These are phyloP conservation scores for Sapayoa aenigma DNA, from an alignment of 2,113 vertebrate species.

Conservation along the genomic window DNA sequence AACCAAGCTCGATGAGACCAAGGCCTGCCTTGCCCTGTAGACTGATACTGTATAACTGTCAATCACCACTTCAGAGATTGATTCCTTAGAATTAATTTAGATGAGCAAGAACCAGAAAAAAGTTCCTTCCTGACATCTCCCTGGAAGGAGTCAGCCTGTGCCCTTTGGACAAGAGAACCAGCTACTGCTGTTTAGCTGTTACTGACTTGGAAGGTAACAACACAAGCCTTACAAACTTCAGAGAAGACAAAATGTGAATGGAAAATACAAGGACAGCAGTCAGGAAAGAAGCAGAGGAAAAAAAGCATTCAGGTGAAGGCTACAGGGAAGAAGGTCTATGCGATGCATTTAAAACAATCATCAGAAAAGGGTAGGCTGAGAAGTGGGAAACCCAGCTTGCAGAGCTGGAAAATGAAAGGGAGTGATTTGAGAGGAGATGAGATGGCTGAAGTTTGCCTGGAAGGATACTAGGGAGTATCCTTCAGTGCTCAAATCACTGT, in stretches of 20 bases:
- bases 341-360: background rate
- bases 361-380: background rate
- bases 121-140: background rate
- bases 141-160: background rate
- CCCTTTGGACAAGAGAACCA: background rate
- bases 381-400: background rate
- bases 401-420: background rate
- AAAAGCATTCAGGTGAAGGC: background rate
- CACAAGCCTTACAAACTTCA: background rate
- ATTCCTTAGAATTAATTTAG: background rate
- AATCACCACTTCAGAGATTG: background rate
- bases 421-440: background rate
- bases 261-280: background rate
- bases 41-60: background rate
- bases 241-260: background rate
- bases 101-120: background rate
- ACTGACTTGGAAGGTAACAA: background rate
- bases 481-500: background rate
- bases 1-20: background rate
- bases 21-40: background rate
- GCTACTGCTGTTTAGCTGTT: background rate
- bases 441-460: background rate
- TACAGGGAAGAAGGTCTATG: background rate
- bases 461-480: background rate
- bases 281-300: background rate